These are phyloP conservation scores for Cathartes aura DNA, from an alignment of 2,113 vertebrate species.

Conservation along the genomic window DNA sequence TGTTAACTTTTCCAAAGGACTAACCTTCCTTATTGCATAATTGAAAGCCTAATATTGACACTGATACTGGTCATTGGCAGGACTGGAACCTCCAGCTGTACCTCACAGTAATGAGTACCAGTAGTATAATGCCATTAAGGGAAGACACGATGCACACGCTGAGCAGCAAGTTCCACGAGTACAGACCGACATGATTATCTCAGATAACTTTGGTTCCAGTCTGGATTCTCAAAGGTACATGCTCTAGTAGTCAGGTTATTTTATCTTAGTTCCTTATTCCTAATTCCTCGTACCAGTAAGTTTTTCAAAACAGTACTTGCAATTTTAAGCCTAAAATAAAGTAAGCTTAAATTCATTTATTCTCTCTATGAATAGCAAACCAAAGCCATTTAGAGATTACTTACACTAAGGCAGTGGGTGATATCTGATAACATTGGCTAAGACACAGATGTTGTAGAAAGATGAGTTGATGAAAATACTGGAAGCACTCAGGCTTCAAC, in stretches of 20 bases:
- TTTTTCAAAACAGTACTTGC: neutral
- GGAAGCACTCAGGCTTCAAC: constrained; percentile 86
- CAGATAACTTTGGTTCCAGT: neutral
- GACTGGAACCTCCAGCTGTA: neutral
- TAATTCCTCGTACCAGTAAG: neutral
- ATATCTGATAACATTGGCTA: constrained; percentile 94
- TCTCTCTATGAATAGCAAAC: neutral
- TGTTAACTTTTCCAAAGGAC: neutral
- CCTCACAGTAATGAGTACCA: neutral
- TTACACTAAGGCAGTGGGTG: constrained; percentile 85
- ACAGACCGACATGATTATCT: neutral
- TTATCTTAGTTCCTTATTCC: neutral
- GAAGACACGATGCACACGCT: rapidly evolving
- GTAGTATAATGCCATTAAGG: neutral
- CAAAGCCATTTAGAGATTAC: constrained; percentile 21
- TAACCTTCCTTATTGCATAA: neutral
- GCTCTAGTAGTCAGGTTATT: neutral
- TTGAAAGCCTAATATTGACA: neutral
- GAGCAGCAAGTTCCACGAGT: neutral
- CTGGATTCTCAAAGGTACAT: neutral
- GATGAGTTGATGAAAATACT: constrained; percentile 79
- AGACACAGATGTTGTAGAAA: constrained; percentile 85
- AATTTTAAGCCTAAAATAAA: neutral
- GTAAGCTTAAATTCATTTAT: neutral
- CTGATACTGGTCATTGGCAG: neutral